A percentile compares a stretch with the other conserved stretches of the same genome.
phyloP scores from a whole-genome alignment of 2,797 vertebrate species.

The Schizothorax lantsangensis region DNA sequence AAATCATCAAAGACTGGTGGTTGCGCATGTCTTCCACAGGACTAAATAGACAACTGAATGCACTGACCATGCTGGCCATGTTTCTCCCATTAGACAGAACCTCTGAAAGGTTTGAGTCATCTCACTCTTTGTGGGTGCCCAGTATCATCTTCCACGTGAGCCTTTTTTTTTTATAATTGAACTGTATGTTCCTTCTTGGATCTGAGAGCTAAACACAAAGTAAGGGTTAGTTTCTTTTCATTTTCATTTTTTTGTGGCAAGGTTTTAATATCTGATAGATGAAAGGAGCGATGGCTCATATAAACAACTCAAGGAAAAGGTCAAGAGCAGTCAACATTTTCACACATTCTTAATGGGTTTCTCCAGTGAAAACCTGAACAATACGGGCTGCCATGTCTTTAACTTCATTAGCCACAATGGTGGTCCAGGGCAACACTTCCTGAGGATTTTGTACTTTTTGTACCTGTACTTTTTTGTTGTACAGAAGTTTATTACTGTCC shows the following conservation, averaged over 20 bases:
- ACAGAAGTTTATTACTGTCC: neutral
- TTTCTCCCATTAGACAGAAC: slow-evolving; percentile 32
- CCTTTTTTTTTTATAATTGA: neutral
- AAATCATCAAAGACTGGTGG: slow-evolving; percentile 8
- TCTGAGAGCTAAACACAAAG: neutral
- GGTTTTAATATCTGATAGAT: neutral
- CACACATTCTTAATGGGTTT: slow-evolving; percentile 7
- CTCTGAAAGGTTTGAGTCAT: slow-evolving; percentile 28
- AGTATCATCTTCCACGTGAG: slow-evolving; percentile 33
- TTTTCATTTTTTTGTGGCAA: neutral
- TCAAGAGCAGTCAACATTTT: slow-evolving; percentile 3
- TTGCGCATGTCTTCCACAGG: neutral
- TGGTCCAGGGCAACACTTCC: neutral
- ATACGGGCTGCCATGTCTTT: neutral
- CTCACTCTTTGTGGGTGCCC: neutral
- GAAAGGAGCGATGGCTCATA: slow-evolving; percentile 13
- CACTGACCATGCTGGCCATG: neutral
- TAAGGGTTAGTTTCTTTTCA: neutral
- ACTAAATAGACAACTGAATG: slow-evolving; percentile 42
- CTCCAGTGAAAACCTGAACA: neutral
- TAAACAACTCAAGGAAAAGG: neutral
- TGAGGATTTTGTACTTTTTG: neutral
- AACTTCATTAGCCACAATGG: neutral
- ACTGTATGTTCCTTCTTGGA: neutral
- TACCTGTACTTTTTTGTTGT: neutral